phyloP scores from a whole-genome alignment of 2,888 invertebrate genomes.

The Noctua janthina region DNA sequence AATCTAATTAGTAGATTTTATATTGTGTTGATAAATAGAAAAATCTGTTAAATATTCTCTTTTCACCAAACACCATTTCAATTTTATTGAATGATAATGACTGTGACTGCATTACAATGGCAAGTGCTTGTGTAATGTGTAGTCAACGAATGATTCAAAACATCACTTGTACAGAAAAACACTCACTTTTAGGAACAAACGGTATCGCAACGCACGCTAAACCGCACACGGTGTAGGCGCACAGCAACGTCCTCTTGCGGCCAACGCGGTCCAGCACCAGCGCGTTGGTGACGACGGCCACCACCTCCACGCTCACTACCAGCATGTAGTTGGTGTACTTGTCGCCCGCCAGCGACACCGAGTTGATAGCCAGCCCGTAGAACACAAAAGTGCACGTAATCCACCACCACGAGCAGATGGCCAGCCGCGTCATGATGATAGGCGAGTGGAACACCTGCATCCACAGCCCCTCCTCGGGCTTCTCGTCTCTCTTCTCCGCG shows the following conservation, averaged over 20 bases:
- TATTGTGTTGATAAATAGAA: background rate
- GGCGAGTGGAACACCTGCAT: constrained; percentile 83
- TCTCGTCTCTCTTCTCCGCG: constrained; percentile 71
- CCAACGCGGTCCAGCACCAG: constrained; percentile 92
- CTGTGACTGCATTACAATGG: background rate
- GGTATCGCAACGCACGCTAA: constrained; percentile 88
- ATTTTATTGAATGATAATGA: background rate
- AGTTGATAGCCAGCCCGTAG: constrained; percentile 95
- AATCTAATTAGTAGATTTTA: background rate
- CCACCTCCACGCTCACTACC: constrained; percentile 93
- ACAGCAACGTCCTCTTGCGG: constrained; percentile 91
- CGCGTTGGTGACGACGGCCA: constrained; percentile 92
- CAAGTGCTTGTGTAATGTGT: background rate
- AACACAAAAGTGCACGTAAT: constrained; percentile 95
- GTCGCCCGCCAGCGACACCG: constrained; percentile 93
- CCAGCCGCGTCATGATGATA: constrained; percentile 83
- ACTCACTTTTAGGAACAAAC: constrained; percentile 87
- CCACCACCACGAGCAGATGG: constrained; percentile 92
- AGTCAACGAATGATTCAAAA: background rate
- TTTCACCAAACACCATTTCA: background rate
- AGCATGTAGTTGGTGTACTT: constrained; percentile 94
- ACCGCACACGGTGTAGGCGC: constrained; percentile 91
- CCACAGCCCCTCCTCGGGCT: constrained; percentile 77
- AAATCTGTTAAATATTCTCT: background rate
- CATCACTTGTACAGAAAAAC: background rate